These are phyloP conservation scores for Heliconius eleuchia DNA, from an alignment of 1,140 invertebrate genomes.

Conservation along the genomic window DNA sequence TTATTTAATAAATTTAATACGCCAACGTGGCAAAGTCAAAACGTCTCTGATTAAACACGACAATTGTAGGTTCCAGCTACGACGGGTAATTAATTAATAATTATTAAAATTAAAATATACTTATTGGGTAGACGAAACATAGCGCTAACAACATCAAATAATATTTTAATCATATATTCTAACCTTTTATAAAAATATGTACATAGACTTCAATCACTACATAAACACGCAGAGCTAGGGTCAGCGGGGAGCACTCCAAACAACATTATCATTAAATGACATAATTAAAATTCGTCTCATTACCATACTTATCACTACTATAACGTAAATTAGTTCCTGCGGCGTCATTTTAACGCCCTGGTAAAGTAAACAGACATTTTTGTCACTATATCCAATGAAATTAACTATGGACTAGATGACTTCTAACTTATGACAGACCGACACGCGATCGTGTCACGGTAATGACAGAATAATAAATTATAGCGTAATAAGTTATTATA, in stretches of 20 bases:
- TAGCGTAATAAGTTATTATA: slow-evolving; percentile 78
- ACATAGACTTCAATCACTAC: not conserved
- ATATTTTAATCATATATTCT: not conserved
- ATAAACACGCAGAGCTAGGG: slow-evolving; percentile 1
- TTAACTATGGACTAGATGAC: slow-evolving; percentile 65
- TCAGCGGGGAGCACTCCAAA: slow-evolving; percentile 42
- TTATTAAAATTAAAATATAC: too few species aligned
- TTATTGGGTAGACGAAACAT: too few species aligned
- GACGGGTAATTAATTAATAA: too few species aligned
- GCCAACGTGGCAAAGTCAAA: too few species aligned
- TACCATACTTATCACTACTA: slow-evolving; percentile 61
- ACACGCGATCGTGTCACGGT: slow-evolving; percentile 73
- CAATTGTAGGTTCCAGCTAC: too few species aligned
- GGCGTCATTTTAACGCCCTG: slow-evolving; percentile 58
- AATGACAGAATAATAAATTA: slow-evolving; percentile 81
- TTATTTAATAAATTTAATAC: too few species aligned
- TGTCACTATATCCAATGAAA: slow-evolving; percentile 78
- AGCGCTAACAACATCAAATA: not conserved
- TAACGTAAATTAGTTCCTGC: slow-evolving; percentile 39
- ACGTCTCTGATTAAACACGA: too few species aligned
- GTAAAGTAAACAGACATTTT: slow-evolving; percentile 77
- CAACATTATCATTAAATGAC: slow-evolving; percentile 54
- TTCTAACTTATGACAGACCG: slow-evolving; percentile 69
- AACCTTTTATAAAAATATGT: not conserved
- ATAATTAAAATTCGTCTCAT: slow-evolving; percentile 65